phyloP scores from a whole-genome alignment of 2,888 invertebrate species.

The Perdita meconis region DNA sequence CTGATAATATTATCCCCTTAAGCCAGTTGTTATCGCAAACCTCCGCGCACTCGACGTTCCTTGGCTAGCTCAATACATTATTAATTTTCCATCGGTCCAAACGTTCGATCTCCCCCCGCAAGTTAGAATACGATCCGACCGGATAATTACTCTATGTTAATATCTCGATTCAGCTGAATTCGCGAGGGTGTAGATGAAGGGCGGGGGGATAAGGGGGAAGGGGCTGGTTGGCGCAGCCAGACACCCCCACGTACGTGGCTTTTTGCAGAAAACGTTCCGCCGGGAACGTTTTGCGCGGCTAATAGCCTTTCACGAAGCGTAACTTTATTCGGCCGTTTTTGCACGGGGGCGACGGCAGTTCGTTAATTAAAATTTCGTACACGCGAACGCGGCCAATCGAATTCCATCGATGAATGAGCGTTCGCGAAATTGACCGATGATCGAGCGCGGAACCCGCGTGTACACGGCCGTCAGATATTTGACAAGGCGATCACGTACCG shows the following conservation, averaged over 20 bases:
- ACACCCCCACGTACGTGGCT: slow-evolving; percentile 54
- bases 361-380: slow-evolving; percentile 79
- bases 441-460: slow-evolving; percentile 45
- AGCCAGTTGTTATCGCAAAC: too few species aligned
- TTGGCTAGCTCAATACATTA: too few species aligned
- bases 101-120: slow-evolving; percentile 19
- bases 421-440: slow-evolving; percentile 68
- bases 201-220: neutral
- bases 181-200: slow-evolving; percentile 35
- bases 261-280: slow-evolving; percentile 72
- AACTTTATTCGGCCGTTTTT: slow-evolving; percentile 76
- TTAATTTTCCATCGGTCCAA: too few species aligned
- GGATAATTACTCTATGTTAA: slow-evolving; percentile 77
- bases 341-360: slow-evolving; percentile 68
- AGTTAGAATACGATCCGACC: slow-evolving; percentile 51
- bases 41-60: too few species aligned
- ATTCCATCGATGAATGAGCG: slow-evolving; percentile 72
- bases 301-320: slow-evolving; percentile 76
- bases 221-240: slow-evolving; percentile 30
- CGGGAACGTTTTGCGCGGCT: slow-evolving; percentile 65
- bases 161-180: slow-evolving; percentile 65
- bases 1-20: too few species aligned
- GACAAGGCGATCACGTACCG: slow-evolving; percentile 50
- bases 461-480: slow-evolving; percentile 42
- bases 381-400: slow-evolving; percentile 72